These are phyloP conservation scores for Glareola pratincola DNA, from an alignment of 2,113 vertebrate species.

Conservation along the genomic window DNA sequence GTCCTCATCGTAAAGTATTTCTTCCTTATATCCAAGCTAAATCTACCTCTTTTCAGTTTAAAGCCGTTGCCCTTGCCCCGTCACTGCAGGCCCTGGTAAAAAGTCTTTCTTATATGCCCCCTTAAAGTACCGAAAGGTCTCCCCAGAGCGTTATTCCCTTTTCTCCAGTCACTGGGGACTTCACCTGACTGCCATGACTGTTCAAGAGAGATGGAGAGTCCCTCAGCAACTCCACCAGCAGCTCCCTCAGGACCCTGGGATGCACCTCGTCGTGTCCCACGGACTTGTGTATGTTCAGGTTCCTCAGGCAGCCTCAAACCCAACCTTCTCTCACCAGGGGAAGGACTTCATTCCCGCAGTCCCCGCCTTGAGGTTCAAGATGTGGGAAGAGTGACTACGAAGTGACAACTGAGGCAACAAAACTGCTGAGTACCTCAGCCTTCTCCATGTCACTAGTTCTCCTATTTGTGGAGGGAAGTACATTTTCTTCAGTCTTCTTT, in stretches of 20 bases:
- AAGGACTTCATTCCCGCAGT: background rate
- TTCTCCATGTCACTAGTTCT: background rate
- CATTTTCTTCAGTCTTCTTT: background rate
- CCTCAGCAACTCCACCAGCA: background rate
- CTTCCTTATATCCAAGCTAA: background rate
- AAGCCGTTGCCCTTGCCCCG: background rate
- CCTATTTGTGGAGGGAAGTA: background rate
- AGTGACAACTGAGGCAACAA: background rate
- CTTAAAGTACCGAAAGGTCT: background rate
- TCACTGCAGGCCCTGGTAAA: background rate
- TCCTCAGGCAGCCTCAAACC: background rate
- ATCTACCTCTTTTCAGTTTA: background rate
- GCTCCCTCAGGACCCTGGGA: no score
- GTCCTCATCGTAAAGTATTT: fast-evolving
- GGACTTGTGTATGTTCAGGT: fast-evolving
- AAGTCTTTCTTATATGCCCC: background rate
- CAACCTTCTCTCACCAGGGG: background rate
- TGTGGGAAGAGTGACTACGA: background rate
- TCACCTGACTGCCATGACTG: fast-evolving
- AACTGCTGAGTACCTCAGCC: background rate
- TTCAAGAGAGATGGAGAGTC: background rate
- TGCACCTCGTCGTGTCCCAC: background rate
- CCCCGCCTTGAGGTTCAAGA: background rate
- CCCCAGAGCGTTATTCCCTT: background rate
- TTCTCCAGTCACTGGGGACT: background rate